A percentile compares a stretch with the other conserved stretches of the same genome.
phyloP scores from a whole-genome alignment of 2,113 vertebrate genomes.

The Scolopax mira region DNA sequence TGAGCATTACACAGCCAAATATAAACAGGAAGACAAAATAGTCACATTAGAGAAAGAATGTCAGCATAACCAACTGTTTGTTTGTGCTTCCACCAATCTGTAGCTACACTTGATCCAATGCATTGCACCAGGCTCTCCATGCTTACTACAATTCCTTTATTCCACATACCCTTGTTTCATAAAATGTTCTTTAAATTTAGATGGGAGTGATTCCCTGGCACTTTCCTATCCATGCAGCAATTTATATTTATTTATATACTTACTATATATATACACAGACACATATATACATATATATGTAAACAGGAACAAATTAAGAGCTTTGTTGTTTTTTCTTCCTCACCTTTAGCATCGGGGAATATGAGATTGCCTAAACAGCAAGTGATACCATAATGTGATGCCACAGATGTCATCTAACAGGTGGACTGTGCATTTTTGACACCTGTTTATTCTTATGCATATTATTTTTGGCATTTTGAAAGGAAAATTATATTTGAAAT shows the following conservation, averaged over 20 bases:
- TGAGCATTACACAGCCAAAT: neutral
- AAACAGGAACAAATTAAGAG: neutral
- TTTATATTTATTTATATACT: neutral
- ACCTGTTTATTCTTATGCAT: neutral
- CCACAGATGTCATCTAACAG: neutral
- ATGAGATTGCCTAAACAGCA: neutral
- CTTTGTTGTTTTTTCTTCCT: neutral
- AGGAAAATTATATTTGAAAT: neutral
- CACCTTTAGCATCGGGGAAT: neutral
- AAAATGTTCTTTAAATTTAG: neutral
- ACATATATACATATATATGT: accelerated
- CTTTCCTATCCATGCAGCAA: neutral
- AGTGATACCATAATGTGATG: neutral
- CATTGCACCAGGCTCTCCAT: neutral
- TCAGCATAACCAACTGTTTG: neutral
- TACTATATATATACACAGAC: neutral
- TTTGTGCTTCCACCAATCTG: neutral
- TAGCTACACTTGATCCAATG: neutral
- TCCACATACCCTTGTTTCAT: neutral
- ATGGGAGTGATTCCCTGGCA: neutral
- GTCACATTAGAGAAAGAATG: neutral
- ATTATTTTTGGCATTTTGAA: neutral
- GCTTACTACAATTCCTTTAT: neutral
- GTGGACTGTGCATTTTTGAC: neutral
- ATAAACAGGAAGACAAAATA: neutral